Evolutionary conservation across 2,113 vertebrate genomes (phyloP).

Genomic region (Cebidichthys violaceus): DNA sequence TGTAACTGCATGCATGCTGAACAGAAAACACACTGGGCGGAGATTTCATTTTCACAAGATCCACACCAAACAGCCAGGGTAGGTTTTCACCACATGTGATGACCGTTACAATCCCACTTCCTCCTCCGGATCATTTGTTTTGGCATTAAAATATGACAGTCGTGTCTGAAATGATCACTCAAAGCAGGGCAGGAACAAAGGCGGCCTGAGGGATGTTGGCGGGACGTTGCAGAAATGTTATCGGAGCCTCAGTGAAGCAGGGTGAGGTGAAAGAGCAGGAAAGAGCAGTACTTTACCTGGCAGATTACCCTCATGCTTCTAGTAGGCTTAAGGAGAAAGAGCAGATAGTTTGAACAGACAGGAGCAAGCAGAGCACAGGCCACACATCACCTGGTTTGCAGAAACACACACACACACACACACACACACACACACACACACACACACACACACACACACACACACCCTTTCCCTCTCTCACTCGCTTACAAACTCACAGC

Average conservation of each 20-base stretch:
- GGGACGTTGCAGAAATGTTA: conserved; percentile 78
- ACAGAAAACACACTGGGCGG: conserved; percentile 62
- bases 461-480: neutral
- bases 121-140: conserved; percentile 46
- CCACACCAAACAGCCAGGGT: conserved; percentile 66
- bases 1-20: conserved; percentile 63
- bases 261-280: conserved; percentile 83
- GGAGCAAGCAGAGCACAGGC: conserved; percentile 83
- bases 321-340: conserved; percentile 99
- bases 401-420: conserved; percentile 11
- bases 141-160: conserved; percentile 33
- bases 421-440: neutral
- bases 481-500: neutral
- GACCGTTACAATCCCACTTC: conserved; percentile 42
- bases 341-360: conserved; percentile 93
- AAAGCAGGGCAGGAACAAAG: conserved; percentile 46
- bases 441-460: neutral
- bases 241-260: conserved; percentile 77
- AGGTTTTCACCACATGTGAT: conserved; percentile 37
- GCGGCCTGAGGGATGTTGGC: conserved; percentile 63
- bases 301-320: conserved; percentile 99
- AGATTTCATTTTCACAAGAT: conserved; percentile 78
- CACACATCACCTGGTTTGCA: conserved; percentile 66
- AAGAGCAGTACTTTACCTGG: conserved; percentile 95
- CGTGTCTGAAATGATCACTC: conserved; percentile 50